Percentiles rank a stretch among this genome's conserved stretches.
Evolutionary conservation across 2,888 invertebrate genomes (phyloP).

Genomic region (Epinotia brunnichana): DNA sequence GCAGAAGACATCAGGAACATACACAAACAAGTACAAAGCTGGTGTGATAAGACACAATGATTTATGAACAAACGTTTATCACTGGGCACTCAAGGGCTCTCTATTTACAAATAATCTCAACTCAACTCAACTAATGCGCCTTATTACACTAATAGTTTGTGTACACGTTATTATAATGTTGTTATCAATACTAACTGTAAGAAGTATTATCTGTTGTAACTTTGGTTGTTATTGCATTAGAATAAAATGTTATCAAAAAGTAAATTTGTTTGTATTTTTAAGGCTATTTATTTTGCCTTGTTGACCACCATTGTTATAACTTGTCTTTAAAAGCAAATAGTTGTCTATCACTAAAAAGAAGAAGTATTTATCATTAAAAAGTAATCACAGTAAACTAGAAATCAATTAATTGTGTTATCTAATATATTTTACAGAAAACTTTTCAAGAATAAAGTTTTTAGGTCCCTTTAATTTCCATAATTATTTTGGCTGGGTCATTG

Average conservation of each 20-base stretch:
- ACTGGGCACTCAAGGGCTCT: constrained; percentile 23
- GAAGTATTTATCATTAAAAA: neutral
- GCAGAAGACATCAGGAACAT: constrained; percentile 90
- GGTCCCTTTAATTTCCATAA: too few relatives aligned
- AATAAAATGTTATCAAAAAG: constrained; percentile 38
- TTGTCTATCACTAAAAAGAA: neutral
- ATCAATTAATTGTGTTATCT: neutral
- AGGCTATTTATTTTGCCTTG: neutral
- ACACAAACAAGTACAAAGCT: constrained; percentile 56
- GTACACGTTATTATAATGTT: constrained; percentile 13
- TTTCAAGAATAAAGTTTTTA: too few relatives aligned
- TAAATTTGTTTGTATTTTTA: constrained; percentile 1
- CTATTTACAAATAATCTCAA: constrained; percentile 18
- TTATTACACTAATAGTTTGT: constrained; percentile 13
- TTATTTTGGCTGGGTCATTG: too few relatives aligned
- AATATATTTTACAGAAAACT: too few relatives aligned
- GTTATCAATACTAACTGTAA: constrained; percentile 15
- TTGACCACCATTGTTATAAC: neutral
- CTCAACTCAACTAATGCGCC: constrained; percentile 16
- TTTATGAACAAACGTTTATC: constrained; percentile 4
- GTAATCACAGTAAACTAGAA: neutral
- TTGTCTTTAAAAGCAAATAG: neutral
- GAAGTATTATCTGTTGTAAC: constrained; percentile 23
- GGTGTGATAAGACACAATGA: constrained; percentile 52
- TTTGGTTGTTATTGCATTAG: constrained; percentile 21